Evolutionary conservation across 2,888 invertebrate species (phyloP).

Genomic region (Hyppa rectilinea): DNA sequence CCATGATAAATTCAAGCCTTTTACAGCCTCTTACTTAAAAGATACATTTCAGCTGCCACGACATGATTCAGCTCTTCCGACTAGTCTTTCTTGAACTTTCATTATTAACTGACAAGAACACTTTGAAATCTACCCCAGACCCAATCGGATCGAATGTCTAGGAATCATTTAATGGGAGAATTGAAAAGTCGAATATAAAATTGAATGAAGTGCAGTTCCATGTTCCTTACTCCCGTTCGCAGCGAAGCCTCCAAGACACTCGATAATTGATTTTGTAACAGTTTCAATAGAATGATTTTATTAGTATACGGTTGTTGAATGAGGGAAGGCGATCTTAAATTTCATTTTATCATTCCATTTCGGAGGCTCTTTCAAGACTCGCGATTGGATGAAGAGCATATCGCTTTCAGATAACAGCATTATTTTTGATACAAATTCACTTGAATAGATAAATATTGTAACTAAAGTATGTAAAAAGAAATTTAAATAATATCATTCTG

Average conservation of each 20-base stretch:
- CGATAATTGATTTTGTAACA: constrained; percentile 73
- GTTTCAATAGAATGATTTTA: constrained; percentile 70
- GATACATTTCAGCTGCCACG: background rate
- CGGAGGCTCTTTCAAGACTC: constrained; percentile 41
- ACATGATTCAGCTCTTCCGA: background rate
- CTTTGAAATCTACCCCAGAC: constrained; percentile 42
- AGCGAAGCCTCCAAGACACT: constrained; percentile 63
- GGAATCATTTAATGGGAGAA: constrained; percentile 68
- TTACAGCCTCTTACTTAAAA: no score
- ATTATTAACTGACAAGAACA: constrained; percentile 26
- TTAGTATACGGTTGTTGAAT: constrained; percentile 63
- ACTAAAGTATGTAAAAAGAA: constrained; percentile 56
- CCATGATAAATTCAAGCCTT: no score
- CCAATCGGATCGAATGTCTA: constrained; percentile 58
- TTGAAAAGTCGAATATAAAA: constrained; percentile 73
- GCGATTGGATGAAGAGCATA: constrained; percentile 48
- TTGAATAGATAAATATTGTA: constrained; percentile 52
- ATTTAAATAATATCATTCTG: constrained; percentile 40
- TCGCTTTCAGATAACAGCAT: constrained; percentile 49
- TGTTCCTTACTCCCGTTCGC: constrained; percentile 65
- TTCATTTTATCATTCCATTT: constrained; percentile 67
- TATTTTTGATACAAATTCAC: constrained; percentile 54
- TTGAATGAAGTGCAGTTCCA: constrained; percentile 78
- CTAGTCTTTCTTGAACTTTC: constrained; percentile 28
- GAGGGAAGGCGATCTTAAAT: constrained; percentile 54